Evolutionary conservation across 2,888 invertebrate species (phyloP), one percentile per base, ranked within the genome.

Genomic region (Colletes collaris): DNA sequence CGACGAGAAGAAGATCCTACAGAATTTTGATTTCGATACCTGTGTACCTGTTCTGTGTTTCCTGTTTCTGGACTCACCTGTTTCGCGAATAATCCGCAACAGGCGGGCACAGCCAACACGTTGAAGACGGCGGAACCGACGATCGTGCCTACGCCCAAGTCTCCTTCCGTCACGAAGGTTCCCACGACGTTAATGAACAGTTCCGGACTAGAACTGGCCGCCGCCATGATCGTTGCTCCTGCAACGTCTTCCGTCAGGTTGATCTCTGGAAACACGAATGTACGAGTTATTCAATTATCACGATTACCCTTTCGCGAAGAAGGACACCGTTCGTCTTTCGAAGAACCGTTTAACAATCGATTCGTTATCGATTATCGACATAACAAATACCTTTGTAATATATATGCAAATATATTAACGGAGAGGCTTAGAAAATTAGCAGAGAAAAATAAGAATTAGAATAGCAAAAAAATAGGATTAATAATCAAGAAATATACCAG

Each of bases 191-290:
- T 97, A 81, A 97, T 96, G 93, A 97, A 97, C 79, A 97, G 93
- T 93, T 98, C 98, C 0, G 98, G 97, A 76, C 97, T 96, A 0
- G 97, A 97, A 78, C 97, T 97, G 0, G 97, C 98, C 0, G 97
- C 96, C 0, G 98, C 97, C 98, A 98, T 98, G 90, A 98, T 97
- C 0, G 98, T 98, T 0, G 97, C 98, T 0, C 97, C 97, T 0
- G 97, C 97, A 37, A 98, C 96, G 89, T 98, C 97, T 83, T 95
- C 95, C 7, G 95, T 94, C 93, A 97, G 94, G 66, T 95, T 66
- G 13, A 85, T 71, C 8, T 68, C 86, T 87, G 70, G 6, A 59
- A 69, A 68, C 44, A 40, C 6, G 27, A 27, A 27, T 6, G 13
- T 58, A 16, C 19, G 3, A 0, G 35, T 8, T 13, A 27, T 19